Conservation (phyloP, 2,888 invertebrate species). For the Ophioninae sp. region DNA sequence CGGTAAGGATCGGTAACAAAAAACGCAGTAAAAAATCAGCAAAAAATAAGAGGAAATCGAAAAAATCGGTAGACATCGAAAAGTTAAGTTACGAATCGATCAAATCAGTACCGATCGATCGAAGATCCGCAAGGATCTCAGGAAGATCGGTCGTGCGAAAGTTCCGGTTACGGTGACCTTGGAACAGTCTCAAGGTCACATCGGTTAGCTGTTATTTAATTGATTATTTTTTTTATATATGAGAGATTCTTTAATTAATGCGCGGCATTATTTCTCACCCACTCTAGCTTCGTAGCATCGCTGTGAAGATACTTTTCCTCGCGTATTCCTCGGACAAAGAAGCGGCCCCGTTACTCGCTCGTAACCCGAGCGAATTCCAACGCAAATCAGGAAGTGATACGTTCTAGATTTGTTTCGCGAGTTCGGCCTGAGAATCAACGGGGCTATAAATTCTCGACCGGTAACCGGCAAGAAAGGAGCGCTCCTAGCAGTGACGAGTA, state of each 20-base stretch:
- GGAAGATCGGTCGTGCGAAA: conserved; percentile 10
- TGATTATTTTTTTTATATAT: neutral
- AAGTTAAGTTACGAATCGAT: too few species aligned
- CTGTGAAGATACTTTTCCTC: neutral
- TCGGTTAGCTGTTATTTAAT: neutral
- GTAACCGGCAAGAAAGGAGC: neutral
- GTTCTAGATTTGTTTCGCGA: conserved; percentile 27
- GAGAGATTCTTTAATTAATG: neutral
- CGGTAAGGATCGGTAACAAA: too few species aligned
- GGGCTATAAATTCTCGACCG: neutral
- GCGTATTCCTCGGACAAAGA: neutral
- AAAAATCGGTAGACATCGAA: too few species aligned
- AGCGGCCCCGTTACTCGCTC: conserved; percentile 37
- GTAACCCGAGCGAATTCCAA: conserved; percentile 26
- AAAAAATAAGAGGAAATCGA: too few species aligned
- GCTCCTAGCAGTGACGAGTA: neutral
- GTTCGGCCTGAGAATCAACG: neutral
- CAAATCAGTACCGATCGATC: too few species aligned
- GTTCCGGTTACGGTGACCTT: conserved; percentile 8
- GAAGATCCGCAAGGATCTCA: too few species aligned
- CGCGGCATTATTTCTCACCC: neutral
- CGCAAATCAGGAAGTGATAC: conserved; percentile 49
- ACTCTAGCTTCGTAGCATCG: neutral
- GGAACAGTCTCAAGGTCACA: neutral
- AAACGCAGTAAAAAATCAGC: too few species aligned